Evolutionary conservation across 2,888 invertebrate species (phyloP), one percentile per base, ranked within the genome.

Genomic region (Drosophila kanekoi): DNA sequence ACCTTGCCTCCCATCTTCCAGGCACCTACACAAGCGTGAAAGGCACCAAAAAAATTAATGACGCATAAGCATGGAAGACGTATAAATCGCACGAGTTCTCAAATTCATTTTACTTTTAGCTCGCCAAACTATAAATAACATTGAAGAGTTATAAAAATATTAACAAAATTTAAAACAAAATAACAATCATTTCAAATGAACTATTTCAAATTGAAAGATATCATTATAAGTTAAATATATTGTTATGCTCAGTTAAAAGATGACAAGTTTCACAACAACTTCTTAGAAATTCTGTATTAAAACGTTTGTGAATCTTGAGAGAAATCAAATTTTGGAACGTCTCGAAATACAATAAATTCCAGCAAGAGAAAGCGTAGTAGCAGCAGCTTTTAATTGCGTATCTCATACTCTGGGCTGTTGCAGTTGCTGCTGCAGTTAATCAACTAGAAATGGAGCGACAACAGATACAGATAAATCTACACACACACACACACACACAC

Each of bases 11-110:
- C 38, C 40, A 45, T 61, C 61, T 69, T 60, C 59, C 57, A 67
- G 74, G 75, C 75, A 76, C 72, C 81, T 69, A 75, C 84, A 82
- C 84, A 64, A 88, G 81, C 73, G 87, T 67, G 58, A 83, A 77
- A 49, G 53, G 44, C 66, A 62, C 62, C 65, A 52, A 71, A 72
- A 28, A 77, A 88, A 82, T 89, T 89, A 88, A 86, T 89, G 83
- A 82, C 65, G 75, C 79, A 79, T 79, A 85, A 77, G 69, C 61
- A 63, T 58, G 60, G 67, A 62, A 62, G 53, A 73, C 72, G 74
- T 75, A 70, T 67, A 74, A 72, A 72, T 68, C 49, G 57, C 35
- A 23, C 40, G 14, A 38, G 61, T 51, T 58, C 59, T 18, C 11
- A 4, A 47, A 47, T 41, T 9, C 10, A 51, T 20, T 37, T 47